Evolutionary conservation across 2,888 invertebrate species (phyloP), one percentile per base, ranked within the genome.

Genomic region (Andrena dorsata): DNA sequence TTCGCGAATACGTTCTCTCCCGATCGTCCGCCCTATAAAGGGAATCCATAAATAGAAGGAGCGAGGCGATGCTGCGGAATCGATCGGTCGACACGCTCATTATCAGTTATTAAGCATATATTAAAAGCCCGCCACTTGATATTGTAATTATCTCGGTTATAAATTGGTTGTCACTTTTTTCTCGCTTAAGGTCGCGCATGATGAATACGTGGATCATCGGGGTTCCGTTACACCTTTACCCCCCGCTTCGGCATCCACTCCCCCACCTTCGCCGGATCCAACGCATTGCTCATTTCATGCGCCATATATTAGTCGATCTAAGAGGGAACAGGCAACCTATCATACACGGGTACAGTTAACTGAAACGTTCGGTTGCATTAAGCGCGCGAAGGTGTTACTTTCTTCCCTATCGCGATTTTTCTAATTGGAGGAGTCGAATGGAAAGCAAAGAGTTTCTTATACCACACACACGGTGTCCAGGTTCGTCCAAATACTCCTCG

Each of bases 141-240:
- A 92, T 93, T 92, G 91, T 92, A 93, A 93, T 92, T 93, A 93
- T 91, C 90, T 84, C 84, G 88, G 90, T 93, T 92, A 92, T 92
- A 92, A 93, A 93, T 93, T 91, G 91, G 91, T 91, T 91, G 91
- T 92, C 92, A 91, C 90, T 90, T 91, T 92, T 91, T 90, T 87
- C 89, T 89, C 88, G 85, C 87, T 89, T 92, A 90, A 92, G 92
- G 90, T 92, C 90, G 89, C 84, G 84, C 88, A 88, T 92, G 91
- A 92, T 93, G 91, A 92, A 93, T 92, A 92, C 91, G 87, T 88
- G 90, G 90, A 91, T 90, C 88, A 89, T 85, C 86, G 86, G 89
- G 85, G 84, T 91, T 89, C 92, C 92, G 92, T 93, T 93, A 92
- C 86, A 88, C 88, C 88, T 90, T 84, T 80, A 86, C 88, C 88